Conservation (phyloP, 1,140 invertebrate species). For the Calycopis cecrops region DNA sequence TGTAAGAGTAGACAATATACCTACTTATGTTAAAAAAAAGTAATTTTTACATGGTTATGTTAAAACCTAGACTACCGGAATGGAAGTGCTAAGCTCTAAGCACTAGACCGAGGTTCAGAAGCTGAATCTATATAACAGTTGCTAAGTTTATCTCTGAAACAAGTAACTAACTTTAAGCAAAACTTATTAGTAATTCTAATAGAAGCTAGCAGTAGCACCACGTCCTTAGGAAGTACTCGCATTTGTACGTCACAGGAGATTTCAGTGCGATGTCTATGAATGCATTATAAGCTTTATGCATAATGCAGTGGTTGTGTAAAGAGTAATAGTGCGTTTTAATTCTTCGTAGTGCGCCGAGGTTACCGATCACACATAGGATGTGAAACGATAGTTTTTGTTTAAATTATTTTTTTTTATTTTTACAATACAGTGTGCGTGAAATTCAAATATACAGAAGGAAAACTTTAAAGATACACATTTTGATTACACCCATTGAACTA, state of each 20-base stretch:
- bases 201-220: constrained; percentile 20
- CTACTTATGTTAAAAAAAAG: too few relatives aligned
- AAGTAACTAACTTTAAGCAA: background rate
- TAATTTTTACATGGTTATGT: too few relatives aligned
- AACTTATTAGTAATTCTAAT: background rate
- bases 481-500: background rate
- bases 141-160: background rate
- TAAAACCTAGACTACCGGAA: too few relatives aligned
- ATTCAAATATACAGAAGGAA: too few relatives aligned
- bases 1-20: too few relatives aligned
- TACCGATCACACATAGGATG: too few relatives aligned
- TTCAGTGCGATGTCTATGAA: constrained; percentile 45
- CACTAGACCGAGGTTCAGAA: too few relatives aligned
- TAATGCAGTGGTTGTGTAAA: constrained; percentile 34
- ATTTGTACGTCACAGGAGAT: constrained; percentile 40
- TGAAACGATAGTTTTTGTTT: too few relatives aligned
- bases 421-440: too few relatives aligned
- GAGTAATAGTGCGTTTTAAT: constrained; percentile 19
- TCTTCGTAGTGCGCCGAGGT: background rate
- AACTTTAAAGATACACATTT: too few relatives aligned
- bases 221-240: constrained; percentile 36
- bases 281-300: constrained; percentile 42
- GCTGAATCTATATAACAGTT: background rate
- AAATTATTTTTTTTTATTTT: too few relatives aligned
- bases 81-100: too few relatives aligned